Conservation (phyloP, 1,140 invertebrate genomes). For the Pseudomyrmex pallidus region DNA sequence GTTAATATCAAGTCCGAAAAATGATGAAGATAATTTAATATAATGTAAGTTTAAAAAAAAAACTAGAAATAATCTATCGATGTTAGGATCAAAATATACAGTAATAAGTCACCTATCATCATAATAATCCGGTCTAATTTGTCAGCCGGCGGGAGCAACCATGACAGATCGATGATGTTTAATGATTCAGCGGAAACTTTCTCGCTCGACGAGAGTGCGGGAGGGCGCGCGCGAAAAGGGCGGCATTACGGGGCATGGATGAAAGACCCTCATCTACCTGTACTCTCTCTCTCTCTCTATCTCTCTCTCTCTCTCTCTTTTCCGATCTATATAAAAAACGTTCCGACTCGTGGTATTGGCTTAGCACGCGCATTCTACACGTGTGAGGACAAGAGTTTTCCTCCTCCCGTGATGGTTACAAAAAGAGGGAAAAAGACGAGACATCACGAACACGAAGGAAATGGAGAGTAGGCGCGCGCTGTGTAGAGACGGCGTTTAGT, state of each 20-base stretch:
- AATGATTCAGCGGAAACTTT: constrained; percentile 57
- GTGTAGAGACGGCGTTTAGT: constrained; percentile 82
- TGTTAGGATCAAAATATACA: background rate
- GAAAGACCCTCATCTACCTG: too few species aligned
- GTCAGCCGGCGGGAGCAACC: background rate
- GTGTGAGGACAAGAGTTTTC: constrained; percentile 25
- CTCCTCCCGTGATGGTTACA: constrained; percentile 16
- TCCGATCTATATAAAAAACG: constrained; percentile 41
- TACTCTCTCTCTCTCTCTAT: too few species aligned
- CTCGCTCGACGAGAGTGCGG: constrained; percentile 16
- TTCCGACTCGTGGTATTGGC: constrained; percentile 2
- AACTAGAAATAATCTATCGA: too few species aligned
- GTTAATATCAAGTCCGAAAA: too few species aligned
- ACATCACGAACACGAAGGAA: constrained; percentile 46
- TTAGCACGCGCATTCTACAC: background rate
- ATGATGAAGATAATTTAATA: too few species aligned
- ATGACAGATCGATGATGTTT: constrained; percentile 42
- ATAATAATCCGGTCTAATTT: constrained; percentile 20
- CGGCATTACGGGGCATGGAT: too few species aligned
- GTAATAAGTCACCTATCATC: background rate
- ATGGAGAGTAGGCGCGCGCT: constrained; percentile 42
- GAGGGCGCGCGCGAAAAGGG: background rate
- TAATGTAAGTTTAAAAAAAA: too few species aligned
- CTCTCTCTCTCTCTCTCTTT: too few species aligned
- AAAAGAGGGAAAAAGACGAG: constrained; percentile 51